Percentiles rank a stretch among this genome's conserved stretches.
Evolutionary conservation across 1,140 invertebrate genomes (phyloP).

Genomic region (Papilio xuthus): DNA sequence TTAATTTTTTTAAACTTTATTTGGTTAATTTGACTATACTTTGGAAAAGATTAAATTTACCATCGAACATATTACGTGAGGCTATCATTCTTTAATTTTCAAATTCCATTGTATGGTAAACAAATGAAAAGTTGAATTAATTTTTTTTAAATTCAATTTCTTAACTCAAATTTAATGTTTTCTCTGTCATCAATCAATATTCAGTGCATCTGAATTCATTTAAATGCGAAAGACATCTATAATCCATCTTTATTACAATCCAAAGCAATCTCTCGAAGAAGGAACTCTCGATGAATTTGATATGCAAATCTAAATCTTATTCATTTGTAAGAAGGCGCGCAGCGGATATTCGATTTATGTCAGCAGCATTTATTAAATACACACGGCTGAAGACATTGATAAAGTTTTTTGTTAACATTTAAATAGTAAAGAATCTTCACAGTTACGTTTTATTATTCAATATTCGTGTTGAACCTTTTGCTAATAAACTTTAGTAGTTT

Average conservation of each 20-base stretch:
- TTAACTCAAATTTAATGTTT: neutral
- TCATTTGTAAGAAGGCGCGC: constrained; percentile 33
- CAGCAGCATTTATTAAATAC: constrained; percentile 28
- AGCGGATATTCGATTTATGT: constrained; percentile 35
- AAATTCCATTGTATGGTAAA: neutral
- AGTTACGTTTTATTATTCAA: too few species aligned
- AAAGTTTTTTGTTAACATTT: neutral
- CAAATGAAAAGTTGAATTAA: neutral
- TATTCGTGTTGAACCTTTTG: too few species aligned
- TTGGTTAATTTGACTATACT: too few species aligned
- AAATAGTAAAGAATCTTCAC: too few species aligned
- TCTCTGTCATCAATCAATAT: constrained; percentile 26
- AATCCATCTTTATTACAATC: constrained; percentile 37
- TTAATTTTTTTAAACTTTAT: too few species aligned
- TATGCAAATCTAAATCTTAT: constrained; percentile 39
- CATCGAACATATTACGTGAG: too few species aligned
- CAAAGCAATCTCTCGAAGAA: constrained; percentile 13
- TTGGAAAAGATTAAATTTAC: too few species aligned
- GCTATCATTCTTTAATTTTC: too few species aligned
- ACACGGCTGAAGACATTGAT: neutral
- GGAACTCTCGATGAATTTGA: constrained; percentile 32
- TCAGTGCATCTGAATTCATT: constrained; percentile 28
- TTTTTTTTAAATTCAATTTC: neutral
- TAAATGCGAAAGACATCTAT: constrained; percentile 28
- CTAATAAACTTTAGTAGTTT: too few species aligned